Evolutionary conservation across 2,113 vertebrate genomes (phyloP).

Genomic region (Scortum barcoo): DNA sequence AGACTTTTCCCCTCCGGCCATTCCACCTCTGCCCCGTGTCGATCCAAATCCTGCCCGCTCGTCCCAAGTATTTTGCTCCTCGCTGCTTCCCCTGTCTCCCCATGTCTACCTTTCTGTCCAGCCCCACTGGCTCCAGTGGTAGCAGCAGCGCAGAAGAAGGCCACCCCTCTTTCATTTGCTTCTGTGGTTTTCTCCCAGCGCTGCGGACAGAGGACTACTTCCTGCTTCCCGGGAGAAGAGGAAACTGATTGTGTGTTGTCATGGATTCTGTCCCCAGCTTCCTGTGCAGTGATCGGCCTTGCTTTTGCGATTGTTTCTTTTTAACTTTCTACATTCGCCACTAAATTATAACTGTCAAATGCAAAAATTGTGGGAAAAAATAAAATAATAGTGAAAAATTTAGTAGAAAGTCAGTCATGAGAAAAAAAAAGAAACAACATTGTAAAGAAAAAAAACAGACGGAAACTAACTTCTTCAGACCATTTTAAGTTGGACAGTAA

Average conservation of each 20-base stretch:
- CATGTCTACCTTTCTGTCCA: conserved; percentile 34
- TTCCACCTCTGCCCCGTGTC: conserved; percentile 50
- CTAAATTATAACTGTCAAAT: conserved; percentile 92
- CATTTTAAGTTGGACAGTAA: conserved; percentile 86
- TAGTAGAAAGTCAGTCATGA: conserved; percentile 90
- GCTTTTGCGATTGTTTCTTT: conserved; percentile 95
- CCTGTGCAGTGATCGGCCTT: conserved; percentile 95
- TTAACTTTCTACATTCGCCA: conserved; percentile 93
- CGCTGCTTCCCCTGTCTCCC: conserved; percentile 31
- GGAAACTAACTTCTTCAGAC: conserved; percentile 89
- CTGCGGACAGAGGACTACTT: conserved; percentile 80
- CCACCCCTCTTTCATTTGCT: conserved; percentile 84
- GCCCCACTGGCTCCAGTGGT: conserved; percentile 62
- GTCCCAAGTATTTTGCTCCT: conserved; percentile 66
- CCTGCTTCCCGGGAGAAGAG: conserved; percentile 77
- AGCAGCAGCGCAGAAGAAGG: conserved; percentile 75
- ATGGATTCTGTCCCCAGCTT: conserved; percentile 93
- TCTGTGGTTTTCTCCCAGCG: conserved; percentile 87
- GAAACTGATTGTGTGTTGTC: conserved; percentile 89
- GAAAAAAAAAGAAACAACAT: conserved; percentile 86
- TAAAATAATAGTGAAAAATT: conserved; percentile 78
- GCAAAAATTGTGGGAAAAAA: conserved; percentile 76
- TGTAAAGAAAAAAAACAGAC: conserved; percentile 77
- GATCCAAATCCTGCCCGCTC: conserved; percentile 54
- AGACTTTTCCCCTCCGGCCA: conserved; percentile 40